Evolutionary conservation across 1,140 invertebrate species (phyloP).

Genomic region (Hermetia illucens): DNA sequence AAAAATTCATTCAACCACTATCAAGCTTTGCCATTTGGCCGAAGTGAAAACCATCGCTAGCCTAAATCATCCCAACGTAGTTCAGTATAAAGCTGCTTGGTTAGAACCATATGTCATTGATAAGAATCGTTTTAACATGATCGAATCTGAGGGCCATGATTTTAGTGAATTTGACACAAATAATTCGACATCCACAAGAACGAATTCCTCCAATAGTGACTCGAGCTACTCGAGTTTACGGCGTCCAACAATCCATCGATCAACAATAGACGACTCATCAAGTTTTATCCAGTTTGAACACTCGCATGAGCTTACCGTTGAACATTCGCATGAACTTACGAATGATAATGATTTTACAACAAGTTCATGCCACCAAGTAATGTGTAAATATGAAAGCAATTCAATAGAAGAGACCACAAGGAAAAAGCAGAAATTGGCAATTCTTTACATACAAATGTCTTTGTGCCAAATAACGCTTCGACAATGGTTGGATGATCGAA

Average conservation of each 20-base stretch:
- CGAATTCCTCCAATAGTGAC: too few relatives aligned
- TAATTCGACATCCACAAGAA: not conserved
- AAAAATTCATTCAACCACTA: slow-evolving; percentile 41
- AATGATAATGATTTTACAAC: not conserved
- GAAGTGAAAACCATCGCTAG: slow-evolving; percentile 69
- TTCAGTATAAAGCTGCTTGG: slow-evolving; percentile 74
- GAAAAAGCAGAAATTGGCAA: slow-evolving; percentile 42
- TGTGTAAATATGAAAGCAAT: not conserved
- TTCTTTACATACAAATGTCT: slow-evolving; percentile 72
- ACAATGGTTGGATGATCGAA: slow-evolving; percentile 52
- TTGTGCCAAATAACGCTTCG: slow-evolving; percentile 57
- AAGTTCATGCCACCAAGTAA: not conserved
- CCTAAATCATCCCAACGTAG: slow-evolving; percentile 66
- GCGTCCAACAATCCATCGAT: too few relatives aligned
- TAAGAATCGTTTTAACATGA: too few relatives aligned
- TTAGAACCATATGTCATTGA: slow-evolving; percentile 44
- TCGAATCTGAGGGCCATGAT: slow-evolving; percentile 16
- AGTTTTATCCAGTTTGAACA: not conserved
- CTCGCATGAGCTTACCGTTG: not conserved
- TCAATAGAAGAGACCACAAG: slow-evolving; percentile 6
- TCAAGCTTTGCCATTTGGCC: slow-evolving; percentile 44
- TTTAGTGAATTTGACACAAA: not conserved
- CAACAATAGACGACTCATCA: not conserved
- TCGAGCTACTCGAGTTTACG: not conserved
- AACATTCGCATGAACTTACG: not conserved